Conservation (phyloP, 2,888 invertebrate species). For the Homarus gammarus region DNA sequence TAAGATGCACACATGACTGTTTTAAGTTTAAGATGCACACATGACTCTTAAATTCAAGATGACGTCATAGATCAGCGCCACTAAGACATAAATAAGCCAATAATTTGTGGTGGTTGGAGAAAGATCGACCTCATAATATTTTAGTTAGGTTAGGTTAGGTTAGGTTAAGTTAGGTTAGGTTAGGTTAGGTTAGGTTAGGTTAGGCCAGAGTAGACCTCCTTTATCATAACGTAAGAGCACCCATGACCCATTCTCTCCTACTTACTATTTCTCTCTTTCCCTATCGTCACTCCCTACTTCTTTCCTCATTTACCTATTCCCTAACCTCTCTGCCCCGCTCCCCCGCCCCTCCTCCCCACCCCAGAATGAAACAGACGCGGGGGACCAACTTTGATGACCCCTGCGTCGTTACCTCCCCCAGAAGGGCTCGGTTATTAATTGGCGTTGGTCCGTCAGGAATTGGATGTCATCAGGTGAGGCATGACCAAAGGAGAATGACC, state of each 20-base stretch:
- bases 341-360: background rate
- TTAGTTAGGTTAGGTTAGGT: background rate
- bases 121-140: too few relatives aligned
- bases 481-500: background rate
- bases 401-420: slow-evolving; percentile 1
- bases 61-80: too few relatives aligned
- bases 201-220: too few relatives aligned
- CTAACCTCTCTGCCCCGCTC: background rate
- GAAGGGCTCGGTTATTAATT: slow-evolving; percentile 23
- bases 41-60: too few relatives aligned
- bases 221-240: too few relatives aligned
- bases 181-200: too few relatives aligned
- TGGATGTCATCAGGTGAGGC: too few relatives aligned
- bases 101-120: too few relatives aligned
- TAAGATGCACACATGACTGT: too few relatives aligned
- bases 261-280: background rate
- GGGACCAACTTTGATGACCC: slow-evolving; percentile 13
- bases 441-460: background rate
- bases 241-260: background rate
- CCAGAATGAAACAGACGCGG: background rate
- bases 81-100: too few relatives aligned
- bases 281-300: background rate
- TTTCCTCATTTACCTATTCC: background rate
- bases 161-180: too few relatives aligned
- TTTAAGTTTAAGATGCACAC: too few relatives aligned